Conservation (phyloP, 2,113 vertebrate genomes). For the Platycercus adscitus region DNA sequence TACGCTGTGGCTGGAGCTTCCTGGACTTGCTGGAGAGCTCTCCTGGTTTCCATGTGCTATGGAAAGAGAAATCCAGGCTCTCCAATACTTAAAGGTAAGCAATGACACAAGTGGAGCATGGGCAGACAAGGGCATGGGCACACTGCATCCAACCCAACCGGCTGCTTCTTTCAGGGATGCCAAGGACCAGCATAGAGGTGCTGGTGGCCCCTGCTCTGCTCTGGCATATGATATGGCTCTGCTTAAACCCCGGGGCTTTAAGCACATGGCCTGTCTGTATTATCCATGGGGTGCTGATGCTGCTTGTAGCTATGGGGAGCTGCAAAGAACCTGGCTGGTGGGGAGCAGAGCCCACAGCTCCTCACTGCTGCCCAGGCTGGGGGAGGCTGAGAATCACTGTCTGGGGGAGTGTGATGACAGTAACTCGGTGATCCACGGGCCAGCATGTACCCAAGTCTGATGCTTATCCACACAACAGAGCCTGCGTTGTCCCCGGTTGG, state of each 20-base stretch:
- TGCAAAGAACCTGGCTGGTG: neutral
- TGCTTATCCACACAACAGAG: neutral
- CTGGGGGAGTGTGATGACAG: neutral
- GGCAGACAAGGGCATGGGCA: neutral
- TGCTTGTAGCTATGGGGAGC: neutral
- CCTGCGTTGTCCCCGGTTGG: neutral
- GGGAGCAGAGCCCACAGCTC: neutral
- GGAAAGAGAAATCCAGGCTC: neutral
- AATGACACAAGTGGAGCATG: neutral
- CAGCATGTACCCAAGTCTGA: neutral
- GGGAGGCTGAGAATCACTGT: neutral
- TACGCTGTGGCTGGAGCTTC: neutral
- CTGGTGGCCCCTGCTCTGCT: neutral
- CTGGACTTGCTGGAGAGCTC: neutral
- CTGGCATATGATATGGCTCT: neutral
- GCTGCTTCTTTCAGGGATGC: neutral
- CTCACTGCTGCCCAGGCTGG: neutral
- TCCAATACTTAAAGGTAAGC: neutral
- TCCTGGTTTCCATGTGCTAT: neutral
- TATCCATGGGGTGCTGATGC: neutral
- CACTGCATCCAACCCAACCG: accelerated
- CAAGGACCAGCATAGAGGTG: neutral
- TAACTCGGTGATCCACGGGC: neutral
- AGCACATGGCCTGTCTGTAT: neutral
- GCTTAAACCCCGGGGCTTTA: neutral